phyloP scores from a whole-genome alignment of 1,140 invertebrate genomes.

The Cyclina sinensis region DNA sequence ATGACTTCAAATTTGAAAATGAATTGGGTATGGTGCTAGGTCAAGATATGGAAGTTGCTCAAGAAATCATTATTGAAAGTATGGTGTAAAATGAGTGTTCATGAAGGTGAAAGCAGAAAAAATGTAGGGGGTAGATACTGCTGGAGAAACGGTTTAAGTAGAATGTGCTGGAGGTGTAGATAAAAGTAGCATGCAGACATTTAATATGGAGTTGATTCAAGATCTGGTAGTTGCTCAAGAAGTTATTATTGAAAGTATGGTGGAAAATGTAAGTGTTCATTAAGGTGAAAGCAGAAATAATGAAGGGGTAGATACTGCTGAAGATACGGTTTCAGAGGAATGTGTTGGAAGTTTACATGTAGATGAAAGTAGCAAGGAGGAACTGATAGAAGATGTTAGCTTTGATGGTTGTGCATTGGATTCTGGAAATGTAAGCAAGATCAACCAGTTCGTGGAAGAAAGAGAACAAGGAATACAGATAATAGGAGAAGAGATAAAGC shows the following conservation, averaged over 20 bases:
- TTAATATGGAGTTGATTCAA: no score
- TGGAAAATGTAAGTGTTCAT: no score
- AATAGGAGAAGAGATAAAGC: conserved; percentile 38
- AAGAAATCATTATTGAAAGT: background rate
- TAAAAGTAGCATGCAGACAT: no score
- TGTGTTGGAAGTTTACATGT: background rate
- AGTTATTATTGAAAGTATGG: no score
- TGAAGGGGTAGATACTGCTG: background rate
- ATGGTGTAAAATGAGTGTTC: background rate
- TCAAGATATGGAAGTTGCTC: background rate
- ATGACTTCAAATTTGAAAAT: no score
- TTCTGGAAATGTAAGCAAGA: background rate
- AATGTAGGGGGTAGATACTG: background rate
- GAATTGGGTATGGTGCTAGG: no score
- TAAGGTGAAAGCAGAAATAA: no score
- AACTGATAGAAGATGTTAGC: conserved; percentile 4
- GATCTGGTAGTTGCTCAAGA: no score
- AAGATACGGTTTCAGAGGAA: background rate
- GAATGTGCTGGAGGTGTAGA: no score
- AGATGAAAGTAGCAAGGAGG: background rate
- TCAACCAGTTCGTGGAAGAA: background rate
- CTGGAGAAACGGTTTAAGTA: no score
- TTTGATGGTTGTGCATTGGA: background rate
- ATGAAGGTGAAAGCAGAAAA: background rate
- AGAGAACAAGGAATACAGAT: background rate